Conservation (phyloP, 1,140 invertebrate genomes). For the Melanaphis sacchari region DNA sequence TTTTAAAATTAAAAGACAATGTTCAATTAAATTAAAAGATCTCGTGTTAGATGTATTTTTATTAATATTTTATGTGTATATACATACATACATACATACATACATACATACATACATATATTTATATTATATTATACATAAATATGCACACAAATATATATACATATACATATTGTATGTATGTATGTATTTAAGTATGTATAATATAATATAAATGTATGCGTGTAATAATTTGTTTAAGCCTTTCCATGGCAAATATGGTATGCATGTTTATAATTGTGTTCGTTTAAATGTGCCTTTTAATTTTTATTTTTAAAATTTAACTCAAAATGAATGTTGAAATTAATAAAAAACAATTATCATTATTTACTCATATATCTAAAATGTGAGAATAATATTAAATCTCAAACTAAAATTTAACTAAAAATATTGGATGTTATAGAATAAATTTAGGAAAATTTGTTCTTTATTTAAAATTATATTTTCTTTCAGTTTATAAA, state of each 20-base stretch:
- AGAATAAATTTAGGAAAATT: conserved; percentile 29
- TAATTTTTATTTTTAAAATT: conserved; percentile 41
- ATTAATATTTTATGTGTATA: conserved; percentile 39
- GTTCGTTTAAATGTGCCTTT: conserved; percentile 57
- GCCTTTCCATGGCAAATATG: conserved; percentile 56
- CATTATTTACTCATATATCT: neutral
- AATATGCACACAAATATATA: neutral
- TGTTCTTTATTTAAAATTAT: conserved; percentile 34
- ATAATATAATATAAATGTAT: neutral
- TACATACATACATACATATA: neutral
- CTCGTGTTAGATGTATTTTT: conserved; percentile 57
- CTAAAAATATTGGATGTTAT: conserved; percentile 4
- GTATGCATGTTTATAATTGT: conserved; percentile 55
- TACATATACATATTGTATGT: neutral
- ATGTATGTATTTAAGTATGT: neutral
- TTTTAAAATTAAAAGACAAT: conserved; percentile 56
- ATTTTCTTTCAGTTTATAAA: conserved; percentile 17
- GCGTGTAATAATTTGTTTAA: conserved; percentile 49
- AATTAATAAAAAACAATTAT: conserved; percentile 1
- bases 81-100: neutral
- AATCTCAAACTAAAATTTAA: conserved; percentile 34
- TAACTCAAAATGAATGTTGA: conserved; percentile 44
- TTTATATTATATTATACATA: too few species aligned
- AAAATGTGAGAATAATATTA: neutral
- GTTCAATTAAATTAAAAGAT: conserved; percentile 56